Percentiles rank a stretch among this genome's conserved stretches.
Evolutionary conservation across 1,140 invertebrate species (phyloP).

Genomic region (Dolichoris vasculosae): DNA sequence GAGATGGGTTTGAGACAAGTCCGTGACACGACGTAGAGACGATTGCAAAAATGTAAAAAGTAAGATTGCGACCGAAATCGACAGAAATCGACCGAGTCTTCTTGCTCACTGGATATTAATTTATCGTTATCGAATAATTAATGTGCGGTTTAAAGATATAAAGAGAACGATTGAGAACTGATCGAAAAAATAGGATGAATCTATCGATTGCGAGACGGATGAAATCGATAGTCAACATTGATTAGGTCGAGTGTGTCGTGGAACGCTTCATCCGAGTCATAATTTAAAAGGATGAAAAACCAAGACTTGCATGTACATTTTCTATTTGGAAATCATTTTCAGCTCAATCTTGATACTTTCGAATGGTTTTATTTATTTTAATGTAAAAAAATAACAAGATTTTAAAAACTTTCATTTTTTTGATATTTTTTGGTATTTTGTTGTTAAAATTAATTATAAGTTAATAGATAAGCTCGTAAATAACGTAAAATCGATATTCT

Average conservation of each 20-base stretch:
- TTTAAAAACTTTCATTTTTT: too few species aligned
- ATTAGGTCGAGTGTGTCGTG: not conserved
- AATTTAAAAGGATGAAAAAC: too few species aligned
- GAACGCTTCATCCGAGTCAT: too few species aligned
- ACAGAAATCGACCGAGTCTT: not conserved
- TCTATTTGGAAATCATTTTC: too few species aligned
- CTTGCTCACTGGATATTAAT: not conserved
- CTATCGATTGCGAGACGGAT: not conserved
- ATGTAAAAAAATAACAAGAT: too few species aligned
- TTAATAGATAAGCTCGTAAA: not conserved
- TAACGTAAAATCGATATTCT: not conserved
- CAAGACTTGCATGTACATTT: too few species aligned
- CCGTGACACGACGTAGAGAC: not conserved
- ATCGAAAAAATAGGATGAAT: not conserved
- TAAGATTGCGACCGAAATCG: not conserved
- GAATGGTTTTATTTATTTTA: too few species aligned
- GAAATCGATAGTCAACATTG: too few species aligned
- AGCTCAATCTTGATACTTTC: too few species aligned
- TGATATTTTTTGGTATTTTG: too few species aligned
- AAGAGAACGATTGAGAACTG: not conserved
- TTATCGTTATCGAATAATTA: constrained; percentile 34
- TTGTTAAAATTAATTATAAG: not conserved
- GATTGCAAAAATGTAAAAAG: constrained; percentile 10
- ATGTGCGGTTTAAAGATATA: constrained; percentile 25
- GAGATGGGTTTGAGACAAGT: constrained; percentile 23